Conservation (phyloP, 2,888 invertebrate genomes). For the Dolichopus griseipennis region DNA sequence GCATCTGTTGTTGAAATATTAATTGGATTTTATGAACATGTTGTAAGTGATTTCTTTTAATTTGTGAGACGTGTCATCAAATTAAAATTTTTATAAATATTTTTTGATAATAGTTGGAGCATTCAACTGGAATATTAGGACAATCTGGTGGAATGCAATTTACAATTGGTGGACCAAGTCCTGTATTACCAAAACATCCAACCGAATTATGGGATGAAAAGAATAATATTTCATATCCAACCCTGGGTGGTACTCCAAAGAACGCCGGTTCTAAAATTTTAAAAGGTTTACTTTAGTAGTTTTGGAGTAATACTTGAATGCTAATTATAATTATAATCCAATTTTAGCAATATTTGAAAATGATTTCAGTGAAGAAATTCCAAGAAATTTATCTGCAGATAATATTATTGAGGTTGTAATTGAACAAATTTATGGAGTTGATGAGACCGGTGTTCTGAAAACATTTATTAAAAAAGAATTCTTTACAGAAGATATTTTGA, state of each 20-base stretch:
- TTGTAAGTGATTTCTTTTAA: constrained; percentile 25
- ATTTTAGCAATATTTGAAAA: constrained; percentile 35
- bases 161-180: constrained; percentile 39
- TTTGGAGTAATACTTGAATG: too few species aligned
- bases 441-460: constrained; percentile 42
- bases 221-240: constrained; percentile 33
- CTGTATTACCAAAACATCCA: constrained; percentile 36
- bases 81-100: constrained; percentile 5
- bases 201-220: constrained; percentile 15
- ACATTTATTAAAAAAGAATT: constrained; percentile 44
- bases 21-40: constrained; percentile 34
- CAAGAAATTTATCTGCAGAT: constrained; percentile 34
- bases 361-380: constrained; percentile 35
- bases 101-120: constrained; percentile 27
- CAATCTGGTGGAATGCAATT: constrained; percentile 38
- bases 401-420: constrained; percentile 37
- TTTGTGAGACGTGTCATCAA: background rate
- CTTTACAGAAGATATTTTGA: constrained; percentile 37
- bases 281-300: constrained; percentile 24
- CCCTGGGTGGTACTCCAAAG: constrained; percentile 38
- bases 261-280: constrained; percentile 35
- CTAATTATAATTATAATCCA: too few species aligned
- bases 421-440: constrained; percentile 37
- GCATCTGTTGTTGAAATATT: constrained; percentile 32
- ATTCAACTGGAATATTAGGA: constrained; percentile 33